phyloP scores from a whole-genome alignment of 2,888 invertebrate genomes.

The Papilio gigon region DNA sequence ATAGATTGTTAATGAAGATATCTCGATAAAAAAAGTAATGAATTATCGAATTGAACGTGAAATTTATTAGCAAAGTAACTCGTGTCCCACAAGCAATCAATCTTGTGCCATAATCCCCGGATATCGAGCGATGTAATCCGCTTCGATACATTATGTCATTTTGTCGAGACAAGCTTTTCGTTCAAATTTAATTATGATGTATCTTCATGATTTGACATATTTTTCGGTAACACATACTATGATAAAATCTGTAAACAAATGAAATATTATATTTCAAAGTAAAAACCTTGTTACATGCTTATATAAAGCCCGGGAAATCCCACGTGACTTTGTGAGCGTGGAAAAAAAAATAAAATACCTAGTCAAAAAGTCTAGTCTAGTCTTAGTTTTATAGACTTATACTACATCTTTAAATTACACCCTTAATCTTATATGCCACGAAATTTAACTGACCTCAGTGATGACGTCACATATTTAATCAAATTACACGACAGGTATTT shows the following conservation, averaged over 20 bases:
- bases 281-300: too few relatives aligned
- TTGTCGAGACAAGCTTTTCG: neutral
- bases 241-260: too few relatives aligned
- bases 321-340: too few relatives aligned
- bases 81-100: conserved; percentile 2
- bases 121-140: conserved; percentile 1
- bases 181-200: conserved; percentile 2
- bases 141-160: conserved; percentile 8
- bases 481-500: conserved; percentile 15
- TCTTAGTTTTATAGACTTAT: too few relatives aligned
- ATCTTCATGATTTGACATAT: neutral
- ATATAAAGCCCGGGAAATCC: too few relatives aligned
- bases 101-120: conserved; percentile 20
- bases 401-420: too few relatives aligned
- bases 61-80: neutral
- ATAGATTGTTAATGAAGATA: neutral
- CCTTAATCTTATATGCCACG: too few relatives aligned
- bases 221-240: too few relatives aligned
- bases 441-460: neutral
- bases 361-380: too few relatives aligned
- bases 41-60: neutral
- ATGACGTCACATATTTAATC: neutral
- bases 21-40: neutral
- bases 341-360: too few relatives aligned
- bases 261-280: too few relatives aligned